Conservation (phyloP, 2,113 vertebrate genomes). For the Struthio camelus region DNA sequence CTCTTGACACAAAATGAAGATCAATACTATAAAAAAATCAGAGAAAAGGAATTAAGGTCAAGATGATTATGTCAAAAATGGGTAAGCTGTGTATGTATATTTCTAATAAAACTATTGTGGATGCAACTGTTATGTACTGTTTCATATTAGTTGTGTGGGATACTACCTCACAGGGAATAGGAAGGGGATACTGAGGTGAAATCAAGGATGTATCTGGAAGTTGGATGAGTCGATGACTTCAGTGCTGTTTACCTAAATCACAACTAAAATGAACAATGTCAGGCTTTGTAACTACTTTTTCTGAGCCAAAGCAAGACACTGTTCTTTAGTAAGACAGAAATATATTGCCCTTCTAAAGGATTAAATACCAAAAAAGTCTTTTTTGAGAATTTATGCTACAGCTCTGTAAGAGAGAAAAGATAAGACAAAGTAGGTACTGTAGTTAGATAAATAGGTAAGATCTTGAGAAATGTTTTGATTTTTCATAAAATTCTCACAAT, state of each 20-base stretch:
- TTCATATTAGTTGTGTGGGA: neutral
- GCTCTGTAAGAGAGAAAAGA: conserved; percentile 30
- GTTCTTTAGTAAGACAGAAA: conserved; percentile 42
- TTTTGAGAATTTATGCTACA: conserved; percentile 55
- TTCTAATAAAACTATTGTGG: neutral
- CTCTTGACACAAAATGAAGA: conserved; percentile 45
- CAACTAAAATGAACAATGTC: conserved; percentile 52
- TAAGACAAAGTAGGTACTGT: neutral
- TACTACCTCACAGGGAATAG: neutral
- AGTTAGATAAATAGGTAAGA: conserved; percentile 43
- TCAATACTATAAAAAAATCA: conserved; percentile 51
- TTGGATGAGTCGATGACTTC: conserved; percentile 17
- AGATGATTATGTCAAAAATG: conserved; percentile 45
- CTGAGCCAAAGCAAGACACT: conserved; percentile 34
- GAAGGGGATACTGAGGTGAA: conserved; percentile 15
- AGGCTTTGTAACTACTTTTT: conserved; percentile 46
- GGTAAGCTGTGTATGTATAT: conserved; percentile 10
- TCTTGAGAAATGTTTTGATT: conserved; percentile 49
- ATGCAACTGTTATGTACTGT: neutral
- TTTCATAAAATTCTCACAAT: conserved; percentile 36
- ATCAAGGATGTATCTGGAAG: conserved; percentile 46
- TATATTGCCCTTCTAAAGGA: conserved; percentile 58
- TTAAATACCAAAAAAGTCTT: conserved; percentile 37
- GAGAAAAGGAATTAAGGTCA: conserved; percentile 29
- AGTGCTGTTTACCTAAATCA: conserved; percentile 36